Evolutionary conservation across 2,888 invertebrate species (phyloP).

Genomic region (Nephrotoma appendiculata): DNA sequence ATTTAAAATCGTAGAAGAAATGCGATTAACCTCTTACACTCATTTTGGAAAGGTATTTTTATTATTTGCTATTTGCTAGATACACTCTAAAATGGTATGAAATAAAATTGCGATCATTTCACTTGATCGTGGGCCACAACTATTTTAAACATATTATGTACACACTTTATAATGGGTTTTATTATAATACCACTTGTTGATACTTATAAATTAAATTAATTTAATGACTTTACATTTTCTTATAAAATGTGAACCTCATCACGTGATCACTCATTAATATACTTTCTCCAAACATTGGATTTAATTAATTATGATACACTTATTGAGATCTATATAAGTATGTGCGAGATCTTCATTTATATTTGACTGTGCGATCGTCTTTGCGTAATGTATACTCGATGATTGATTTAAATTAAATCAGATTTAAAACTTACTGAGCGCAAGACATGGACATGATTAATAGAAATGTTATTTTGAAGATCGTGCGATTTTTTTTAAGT

Average conservation of each 20-base stretch:
- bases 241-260: background rate
- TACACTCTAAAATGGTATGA: background rate
- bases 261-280: background rate
- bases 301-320: background rate
- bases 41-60: background rate
- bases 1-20: background rate
- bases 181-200: background rate
- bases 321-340: background rate
- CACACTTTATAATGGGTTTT: background rate
- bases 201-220: background rate
- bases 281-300: background rate
- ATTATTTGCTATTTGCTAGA: background rate
- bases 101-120: background rate
- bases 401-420: background rate
- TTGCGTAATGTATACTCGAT: background rate
- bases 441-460: background rate
- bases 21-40: background rate
- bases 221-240: background rate
- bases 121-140: background rate
- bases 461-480: background rate
- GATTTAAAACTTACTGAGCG: background rate
- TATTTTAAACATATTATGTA: background rate
- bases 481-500: background rate
- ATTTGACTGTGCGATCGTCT: background rate
- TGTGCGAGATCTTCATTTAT: background rate